A percentile compares a stretch with the other conserved stretches of the same genome.
phyloP scores from a whole-genome alignment of 2,888 invertebrate genomes.

The Myopa testacea region DNA sequence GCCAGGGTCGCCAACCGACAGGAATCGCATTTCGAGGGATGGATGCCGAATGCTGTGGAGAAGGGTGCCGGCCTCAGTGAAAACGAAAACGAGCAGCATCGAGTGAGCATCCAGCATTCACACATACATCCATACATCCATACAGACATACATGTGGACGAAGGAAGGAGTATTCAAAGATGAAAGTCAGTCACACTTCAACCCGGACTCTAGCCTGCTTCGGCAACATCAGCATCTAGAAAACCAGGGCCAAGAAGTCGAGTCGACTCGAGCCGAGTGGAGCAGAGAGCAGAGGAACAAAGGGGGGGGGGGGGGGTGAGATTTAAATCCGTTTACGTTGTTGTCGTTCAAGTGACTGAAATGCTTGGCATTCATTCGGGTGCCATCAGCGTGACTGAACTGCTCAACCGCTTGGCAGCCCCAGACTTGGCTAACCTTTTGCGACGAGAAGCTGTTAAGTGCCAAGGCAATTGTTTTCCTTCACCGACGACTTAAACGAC shows the following conservation, averaged over 20 bases:
- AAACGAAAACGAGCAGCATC: conserved; percentile 16
- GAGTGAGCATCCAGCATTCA: neutral
- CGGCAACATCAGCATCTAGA: conserved; percentile 12
- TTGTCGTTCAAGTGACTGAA: conserved; percentile 28
- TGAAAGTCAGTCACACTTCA: conserved; percentile 29
- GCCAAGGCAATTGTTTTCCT: conserved; percentile 65
- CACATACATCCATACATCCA: too few relatives aligned
- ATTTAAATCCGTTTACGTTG: conserved; percentile 35
- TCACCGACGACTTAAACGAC: conserved; percentile 54
- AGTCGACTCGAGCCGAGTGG: neutral
- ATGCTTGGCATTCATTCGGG: conserved; percentile 19
- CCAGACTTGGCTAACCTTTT: neutral
- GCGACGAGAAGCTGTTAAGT: conserved; percentile 64
- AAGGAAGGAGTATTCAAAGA: conserved; percentile 10
- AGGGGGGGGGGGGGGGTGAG: conserved; percentile 29
- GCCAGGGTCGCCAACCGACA: conserved; percentile 3
- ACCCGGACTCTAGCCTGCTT: neutral
- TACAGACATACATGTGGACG: neutral
- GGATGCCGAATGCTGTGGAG: neutral
- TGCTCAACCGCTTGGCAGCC: neutral
- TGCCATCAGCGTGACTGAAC: neutral
- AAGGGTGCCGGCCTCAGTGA: conserved; percentile 1
- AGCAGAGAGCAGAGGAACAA: conserved; percentile 5
- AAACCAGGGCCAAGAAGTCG: conserved; percentile 2
- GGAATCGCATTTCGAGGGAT: conserved; percentile 26